Evolutionary conservation across 2,888 invertebrate species (phyloP), one percentile per base, ranked within the genome.

Genomic region (Brachyopa scutellaris): DNA sequence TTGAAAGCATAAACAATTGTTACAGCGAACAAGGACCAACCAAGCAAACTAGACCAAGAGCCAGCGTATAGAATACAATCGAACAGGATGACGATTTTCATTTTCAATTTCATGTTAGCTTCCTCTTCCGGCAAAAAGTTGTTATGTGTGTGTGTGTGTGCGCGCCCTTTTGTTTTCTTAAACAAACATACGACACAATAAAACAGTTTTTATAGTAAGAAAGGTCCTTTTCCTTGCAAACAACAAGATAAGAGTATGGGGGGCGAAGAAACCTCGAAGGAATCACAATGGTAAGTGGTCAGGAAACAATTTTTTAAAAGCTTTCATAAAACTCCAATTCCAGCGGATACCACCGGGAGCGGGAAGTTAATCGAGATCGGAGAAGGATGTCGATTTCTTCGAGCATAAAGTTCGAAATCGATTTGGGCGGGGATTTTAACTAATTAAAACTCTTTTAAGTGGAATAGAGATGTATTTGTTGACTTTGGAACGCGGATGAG

Each of bases 1-100:
- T 82, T 82, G 82, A 77, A 82, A 70, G 40, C 66, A 66, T 77
- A 77, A 82, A 77, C 82, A 82, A 82, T 82, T 82, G 77, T 64
- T 70, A 72, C 66, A 76, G 53, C 62, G 23, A 59, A 42, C 26
- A 26, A 26, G 29, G 59, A 76, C 36, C 69, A 70, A 9, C 76
- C 82, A 70, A 82, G 70, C 76, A 80, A 74, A 70, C 70, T 70
- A 64, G 82, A 77, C 69, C 80, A 74, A 55, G 66, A 45, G 49
- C 45, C 49, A 49, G 55, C 17, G 17, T 4, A 73, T 29, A 51
- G 26, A 74, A 82, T n/a, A n/a, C 80, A 74, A 80, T 76, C 33
- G 64, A 61, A 55, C 66, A 49, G 59, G 82, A 72, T 53, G 53
- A 82, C 38, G 61, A 72, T 72, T 77, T 82, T 77, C 77, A 64